Conservation (phyloP, 2,888 invertebrate genomes). For the Drosophila testacea region DNA sequence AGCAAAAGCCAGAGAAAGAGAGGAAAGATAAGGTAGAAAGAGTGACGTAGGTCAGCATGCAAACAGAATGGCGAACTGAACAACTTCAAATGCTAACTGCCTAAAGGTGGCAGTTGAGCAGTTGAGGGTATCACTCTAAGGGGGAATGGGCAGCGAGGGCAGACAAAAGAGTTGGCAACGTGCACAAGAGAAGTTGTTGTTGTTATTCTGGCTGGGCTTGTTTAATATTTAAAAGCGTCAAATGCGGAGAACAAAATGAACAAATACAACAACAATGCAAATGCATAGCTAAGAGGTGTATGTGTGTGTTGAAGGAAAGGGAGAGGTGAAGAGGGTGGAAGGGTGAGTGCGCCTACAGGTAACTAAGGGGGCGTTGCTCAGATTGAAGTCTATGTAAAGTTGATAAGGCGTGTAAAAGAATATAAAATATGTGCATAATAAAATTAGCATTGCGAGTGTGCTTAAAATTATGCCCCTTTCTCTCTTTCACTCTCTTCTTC, state of each 20-base stretch:
- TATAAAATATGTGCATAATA: constrained; percentile 61
- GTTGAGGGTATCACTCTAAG: neutral
- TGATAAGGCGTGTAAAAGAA: constrained; percentile 60
- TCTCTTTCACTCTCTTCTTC: neutral
- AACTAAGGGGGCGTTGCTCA: constrained; percentile 22
- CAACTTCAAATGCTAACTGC: constrained; percentile 53
- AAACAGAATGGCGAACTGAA: constrained; percentile 45
- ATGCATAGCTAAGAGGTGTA: neutral
- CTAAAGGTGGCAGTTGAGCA: neutral
- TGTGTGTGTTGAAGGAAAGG: neutral
- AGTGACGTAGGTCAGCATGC: constrained; percentile 22
- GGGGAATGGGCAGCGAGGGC: neutral
- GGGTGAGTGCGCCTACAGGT: constrained; percentile 20
- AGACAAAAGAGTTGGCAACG: constrained; percentile 25
- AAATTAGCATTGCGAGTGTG: constrained; percentile 40
- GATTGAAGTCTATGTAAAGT: constrained; percentile 55
- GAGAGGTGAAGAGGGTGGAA: neutral
- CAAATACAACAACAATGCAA: constrained; percentile 22
- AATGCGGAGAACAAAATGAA: constrained; percentile 42
- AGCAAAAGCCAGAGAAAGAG: neutral
- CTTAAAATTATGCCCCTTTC: constrained; percentile 6
- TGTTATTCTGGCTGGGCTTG: constrained; percentile 20
- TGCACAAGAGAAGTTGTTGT: constrained; percentile 26
- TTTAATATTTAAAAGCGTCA: constrained; percentile 58
- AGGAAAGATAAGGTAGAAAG: neutral